Evolutionary conservation across 2,888 invertebrate species (phyloP).

Genomic region (Callinectes sapidus): DNA sequence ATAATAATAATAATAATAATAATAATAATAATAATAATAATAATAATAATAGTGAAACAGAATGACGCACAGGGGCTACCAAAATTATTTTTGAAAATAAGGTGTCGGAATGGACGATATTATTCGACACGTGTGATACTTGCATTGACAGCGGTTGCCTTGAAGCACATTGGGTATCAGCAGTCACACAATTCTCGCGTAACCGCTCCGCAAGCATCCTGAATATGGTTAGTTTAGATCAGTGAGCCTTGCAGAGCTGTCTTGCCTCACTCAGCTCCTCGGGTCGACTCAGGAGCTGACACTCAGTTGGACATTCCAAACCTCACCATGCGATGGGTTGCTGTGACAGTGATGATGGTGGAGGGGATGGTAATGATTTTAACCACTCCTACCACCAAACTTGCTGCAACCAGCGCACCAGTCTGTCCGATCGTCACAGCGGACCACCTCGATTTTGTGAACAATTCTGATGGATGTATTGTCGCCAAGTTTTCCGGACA

Average conservation of each 20-base stretch:
- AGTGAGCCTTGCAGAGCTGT: background rate
- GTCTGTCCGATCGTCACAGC: background rate
- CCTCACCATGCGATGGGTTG: background rate
- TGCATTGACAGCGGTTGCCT: too few species aligned
- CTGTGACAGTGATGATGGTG: background rate
- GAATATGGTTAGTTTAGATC: background rate
- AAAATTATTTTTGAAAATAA: too few species aligned
- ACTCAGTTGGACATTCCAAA: background rate
- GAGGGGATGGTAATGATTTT: background rate
- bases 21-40: too few species aligned
- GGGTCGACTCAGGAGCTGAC: background rate
- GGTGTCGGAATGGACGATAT: too few species aligned
- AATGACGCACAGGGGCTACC: too few species aligned
- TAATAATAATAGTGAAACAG: too few species aligned
- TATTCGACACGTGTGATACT: too few species aligned
- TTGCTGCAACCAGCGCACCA: background rate
- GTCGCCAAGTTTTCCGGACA: background rate
- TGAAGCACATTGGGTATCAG: too few species aligned
- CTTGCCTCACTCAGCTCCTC: background rate
- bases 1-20: too few species aligned
- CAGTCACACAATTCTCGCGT: too few species aligned
- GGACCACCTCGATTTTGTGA: background rate
- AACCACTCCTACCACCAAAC: background rate
- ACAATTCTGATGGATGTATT: background rate
- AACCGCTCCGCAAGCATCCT: too few species aligned